Conservation (phyloP, 2,797 vertebrate species). For the Champsocephalus esox region DNA sequence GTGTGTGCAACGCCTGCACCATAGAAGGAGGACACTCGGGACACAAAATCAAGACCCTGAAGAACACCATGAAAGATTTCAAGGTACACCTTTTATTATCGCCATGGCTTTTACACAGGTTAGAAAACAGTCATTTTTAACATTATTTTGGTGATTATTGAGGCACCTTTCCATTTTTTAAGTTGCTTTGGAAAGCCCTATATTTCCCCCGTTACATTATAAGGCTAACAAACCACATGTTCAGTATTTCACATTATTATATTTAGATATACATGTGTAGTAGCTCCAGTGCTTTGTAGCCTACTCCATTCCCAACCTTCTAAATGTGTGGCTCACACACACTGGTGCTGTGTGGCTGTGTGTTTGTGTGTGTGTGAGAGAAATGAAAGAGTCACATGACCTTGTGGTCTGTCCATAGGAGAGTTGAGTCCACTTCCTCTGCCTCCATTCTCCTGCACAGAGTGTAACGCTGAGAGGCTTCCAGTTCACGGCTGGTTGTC, state of each 20-base stretch:
- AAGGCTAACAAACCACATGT: not conserved
- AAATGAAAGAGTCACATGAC: conserved; percentile 40
- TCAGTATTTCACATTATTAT: not conserved
- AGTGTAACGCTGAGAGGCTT: conserved; percentile 40
- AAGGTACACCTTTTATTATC: conserved; percentile 64
- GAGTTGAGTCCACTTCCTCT: conserved; percentile 41
- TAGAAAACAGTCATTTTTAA: not conserved
- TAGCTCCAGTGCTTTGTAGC: not conserved
- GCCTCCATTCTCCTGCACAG: conserved; percentile 26
- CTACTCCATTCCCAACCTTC: not conserved
- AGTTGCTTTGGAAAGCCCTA: no score
- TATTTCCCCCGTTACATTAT: no score
- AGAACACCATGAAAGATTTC: conserved; percentile 81
- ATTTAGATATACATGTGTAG: not conserved
- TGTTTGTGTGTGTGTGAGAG: not conserved
- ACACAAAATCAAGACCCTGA: conserved; percentile 84
- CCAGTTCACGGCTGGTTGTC: conserved; percentile 19
- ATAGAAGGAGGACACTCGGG: conserved; percentile 80
- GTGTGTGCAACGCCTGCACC: conserved; percentile 84
- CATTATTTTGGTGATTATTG: not conserved
- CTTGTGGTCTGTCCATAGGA: conserved; percentile 13
- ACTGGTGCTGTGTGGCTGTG: conserved; percentile 36
- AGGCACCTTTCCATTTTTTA: no score
- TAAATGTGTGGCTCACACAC: conserved; percentile 38
- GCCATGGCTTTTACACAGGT: not conserved